phyloP scores from a whole-genome alignment of 2,888 invertebrate species.

The Seira musarum region DNA sequence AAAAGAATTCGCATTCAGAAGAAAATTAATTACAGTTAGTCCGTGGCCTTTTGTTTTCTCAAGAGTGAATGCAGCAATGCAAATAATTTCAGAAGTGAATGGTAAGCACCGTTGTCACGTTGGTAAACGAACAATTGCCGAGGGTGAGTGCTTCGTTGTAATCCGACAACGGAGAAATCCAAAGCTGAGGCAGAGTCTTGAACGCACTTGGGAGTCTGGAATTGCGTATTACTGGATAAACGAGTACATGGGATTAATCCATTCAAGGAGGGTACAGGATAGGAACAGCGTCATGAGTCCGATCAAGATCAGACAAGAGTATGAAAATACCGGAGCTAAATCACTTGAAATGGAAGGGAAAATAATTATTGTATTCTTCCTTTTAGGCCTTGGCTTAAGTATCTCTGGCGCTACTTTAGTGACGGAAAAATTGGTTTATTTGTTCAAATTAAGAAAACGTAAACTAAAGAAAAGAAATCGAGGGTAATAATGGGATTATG shows the following conservation, averaged over 20 bases:
- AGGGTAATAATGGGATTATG: too few relatives aligned
- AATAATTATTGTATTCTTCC: constrained; percentile 5
- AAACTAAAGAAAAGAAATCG: too few relatives aligned
- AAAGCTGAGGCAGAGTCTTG: too few relatives aligned
- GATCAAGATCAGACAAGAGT: constrained; percentile 1
- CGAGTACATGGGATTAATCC: neutral
- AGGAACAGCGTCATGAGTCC: constrained; percentile 12
- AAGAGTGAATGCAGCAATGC: neutral
- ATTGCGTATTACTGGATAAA: neutral
- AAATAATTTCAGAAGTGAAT: neutral
- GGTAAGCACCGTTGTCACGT: constrained; percentile 26
- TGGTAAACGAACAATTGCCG: constrained; percentile 3
- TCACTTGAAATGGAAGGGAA: constrained; percentile 22
- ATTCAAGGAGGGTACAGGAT: constrained; percentile 19
- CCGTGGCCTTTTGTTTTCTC: constrained; percentile 19
- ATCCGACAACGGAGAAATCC: too few relatives aligned
- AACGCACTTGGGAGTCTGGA: too few relatives aligned
- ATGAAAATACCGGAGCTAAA: too few relatives aligned
- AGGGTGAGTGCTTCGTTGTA: too few relatives aligned
- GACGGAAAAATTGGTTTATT: too few relatives aligned
- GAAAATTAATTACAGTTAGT: neutral
- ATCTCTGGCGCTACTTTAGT: too few relatives aligned
- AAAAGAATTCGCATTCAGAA: neutral
- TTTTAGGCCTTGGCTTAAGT: too few relatives aligned
- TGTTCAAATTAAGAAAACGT: too few relatives aligned